Evolutionary conservation across 2,113 vertebrate genomes (phyloP), one percentile per base, ranked within the genome.

Genomic region (Channa maculata): DNA sequence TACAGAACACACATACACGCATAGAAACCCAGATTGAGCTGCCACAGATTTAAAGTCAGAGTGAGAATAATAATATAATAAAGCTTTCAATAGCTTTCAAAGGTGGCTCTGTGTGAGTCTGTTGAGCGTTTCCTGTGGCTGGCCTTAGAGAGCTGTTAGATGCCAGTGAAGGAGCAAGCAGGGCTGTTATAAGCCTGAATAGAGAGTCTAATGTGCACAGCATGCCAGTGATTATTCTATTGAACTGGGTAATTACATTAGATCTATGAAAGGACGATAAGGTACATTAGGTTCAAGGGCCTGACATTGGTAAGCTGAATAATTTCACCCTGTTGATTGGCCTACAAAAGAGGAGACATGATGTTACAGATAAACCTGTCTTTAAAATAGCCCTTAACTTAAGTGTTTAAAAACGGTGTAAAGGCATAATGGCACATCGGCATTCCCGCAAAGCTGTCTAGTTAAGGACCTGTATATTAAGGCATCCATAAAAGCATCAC

Each of bases 81-180:
- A 86, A 84, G 73, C 89, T 88, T 91, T 91, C 86, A 91, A 88
- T 85, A 67, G 81, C 75, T 87, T 86, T 92, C 66, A 92, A 91
- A 88, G 89, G 84, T 70, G 86, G 71, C 86, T 89, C 87, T 92
- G 89, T 92, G 78, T 84, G 90, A 76, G 73, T 71, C 79, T 86
- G 82, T 44, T 15, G 65, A 77, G 67, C 65, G 63, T 79, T 88
- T 88, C 90, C 87, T 68, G 79, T 8, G 52, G 79, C 48, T 57
- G 66, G 63, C 84, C 79, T 79, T 11, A 33, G 78, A 82, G 87
- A 88, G 77, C 75, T 55, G 77, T 72, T 79, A 87, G 76, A 78
- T 34, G 70, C 72, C 48, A 38, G 75, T 8, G 51, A 68, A 59
- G 73, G 78, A 87, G 85, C 77, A 74, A 82, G 75, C 69, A 60